Percentiles rank a stretch among this genome's conserved stretches.
phyloP scores from a whole-genome alignment of 35 echinoderm and acorn worm species.

The Apostichopus parvimensis region DNA sequence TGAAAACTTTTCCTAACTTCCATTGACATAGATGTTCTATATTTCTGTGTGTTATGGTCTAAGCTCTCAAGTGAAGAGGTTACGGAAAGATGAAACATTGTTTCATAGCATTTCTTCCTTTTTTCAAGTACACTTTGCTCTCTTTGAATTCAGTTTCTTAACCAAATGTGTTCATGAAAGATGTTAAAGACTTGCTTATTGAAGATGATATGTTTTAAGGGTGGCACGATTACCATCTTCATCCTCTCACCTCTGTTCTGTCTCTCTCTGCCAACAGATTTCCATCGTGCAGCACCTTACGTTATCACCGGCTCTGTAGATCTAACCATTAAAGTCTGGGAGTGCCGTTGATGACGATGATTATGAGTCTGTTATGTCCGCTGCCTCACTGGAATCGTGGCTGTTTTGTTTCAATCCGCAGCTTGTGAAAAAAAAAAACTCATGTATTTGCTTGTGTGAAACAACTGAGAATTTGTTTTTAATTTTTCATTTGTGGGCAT shows the following conservation, averaged over 20 bases:
- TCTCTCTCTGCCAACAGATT: conserved; percentile 75
- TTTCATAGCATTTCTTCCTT: too few species aligned
- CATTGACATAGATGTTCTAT: too few species aligned
- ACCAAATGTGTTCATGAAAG: too few species aligned
- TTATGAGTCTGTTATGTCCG: not conserved
- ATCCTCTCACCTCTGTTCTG: not conserved
- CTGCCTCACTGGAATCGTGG: conserved; percentile 27
- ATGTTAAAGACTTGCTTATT: too few species aligned
- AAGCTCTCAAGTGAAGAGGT: too few species aligned
- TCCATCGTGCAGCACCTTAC: conserved; percentile 88
- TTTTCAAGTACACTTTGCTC: too few species aligned
- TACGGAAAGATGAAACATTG: too few species aligned
- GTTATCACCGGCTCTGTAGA: conserved; percentile 98
- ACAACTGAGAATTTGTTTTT: conserved; percentile 51
- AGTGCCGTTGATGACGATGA: conserved; percentile 87
- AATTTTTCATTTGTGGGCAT: conserved; percentile 57
- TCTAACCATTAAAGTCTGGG: conserved; percentile 97
- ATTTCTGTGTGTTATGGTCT: too few species aligned
- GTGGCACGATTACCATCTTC: too few species aligned
- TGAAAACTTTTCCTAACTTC: too few species aligned
- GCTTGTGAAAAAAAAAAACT: conserved; percentile 45
- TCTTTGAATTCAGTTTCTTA: too few species aligned
- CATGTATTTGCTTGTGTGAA: conserved; percentile 51
- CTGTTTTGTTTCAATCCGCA: conserved; percentile 42
- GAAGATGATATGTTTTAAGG: too few species aligned